phyloP scores from a whole-genome alignment of 2,888 invertebrate genomes.

The Sesia bembeciformis region DNA sequence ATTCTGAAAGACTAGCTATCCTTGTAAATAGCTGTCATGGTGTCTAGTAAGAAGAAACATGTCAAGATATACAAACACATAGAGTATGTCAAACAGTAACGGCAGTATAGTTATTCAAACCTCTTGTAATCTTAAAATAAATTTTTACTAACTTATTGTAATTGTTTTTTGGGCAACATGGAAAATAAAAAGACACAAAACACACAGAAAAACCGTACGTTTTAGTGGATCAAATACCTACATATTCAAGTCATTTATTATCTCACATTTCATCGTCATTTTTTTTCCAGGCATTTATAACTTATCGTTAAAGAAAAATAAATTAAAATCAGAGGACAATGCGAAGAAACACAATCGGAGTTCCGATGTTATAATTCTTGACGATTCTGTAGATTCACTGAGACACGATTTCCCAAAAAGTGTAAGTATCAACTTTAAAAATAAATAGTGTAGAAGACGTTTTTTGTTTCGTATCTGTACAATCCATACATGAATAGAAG shows the following conservation, averaged over 20 bases:
- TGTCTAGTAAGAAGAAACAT: not conserved
- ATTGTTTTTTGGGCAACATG: slow-evolving; percentile 19
- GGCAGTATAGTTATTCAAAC: not conserved
- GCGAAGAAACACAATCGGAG: slow-evolving; percentile 28
- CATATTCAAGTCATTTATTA: not conserved
- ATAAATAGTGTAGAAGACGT: no score
- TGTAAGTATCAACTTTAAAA: slow-evolving; percentile 27
- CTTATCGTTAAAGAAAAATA: slow-evolving; percentile 55
- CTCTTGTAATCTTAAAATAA: not conserved
- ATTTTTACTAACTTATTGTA: not conserved
- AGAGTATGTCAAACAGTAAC: not conserved
- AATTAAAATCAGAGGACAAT: slow-evolving; percentile 23
- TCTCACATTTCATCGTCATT: not conserved
- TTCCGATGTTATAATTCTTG: slow-evolving; percentile 48
- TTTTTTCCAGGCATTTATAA: slow-evolving; percentile 43
- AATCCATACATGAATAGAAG: no score
- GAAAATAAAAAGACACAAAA: slow-evolving; percentile 23
- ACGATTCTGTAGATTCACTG: slow-evolving; percentile 54
- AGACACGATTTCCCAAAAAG: slow-evolving; percentile 29
- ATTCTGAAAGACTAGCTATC: no score
- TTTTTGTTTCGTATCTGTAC: no score
- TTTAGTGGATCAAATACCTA: not conserved
- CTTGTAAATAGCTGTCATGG: no score
- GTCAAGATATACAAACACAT: not conserved
- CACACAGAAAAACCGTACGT: slow-evolving; percentile 37